A percentile compares a stretch with the other conserved stretches of the same genome.
Evolutionary conservation across 2,113 vertebrate genomes (phyloP).

Genomic region (Microcebus tavaratra): DNA sequence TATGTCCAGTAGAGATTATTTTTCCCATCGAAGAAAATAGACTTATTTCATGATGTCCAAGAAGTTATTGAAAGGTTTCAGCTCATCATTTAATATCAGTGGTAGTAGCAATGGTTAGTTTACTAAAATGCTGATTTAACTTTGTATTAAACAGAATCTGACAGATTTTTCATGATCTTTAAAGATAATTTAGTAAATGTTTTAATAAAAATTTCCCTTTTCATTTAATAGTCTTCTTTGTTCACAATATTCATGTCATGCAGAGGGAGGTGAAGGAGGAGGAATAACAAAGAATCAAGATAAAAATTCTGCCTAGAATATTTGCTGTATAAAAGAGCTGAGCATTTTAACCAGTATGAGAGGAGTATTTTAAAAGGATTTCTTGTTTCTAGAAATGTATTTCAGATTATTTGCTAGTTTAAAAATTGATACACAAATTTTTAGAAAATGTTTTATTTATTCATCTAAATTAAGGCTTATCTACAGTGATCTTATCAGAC

Average conservation of each 20-base stretch:
- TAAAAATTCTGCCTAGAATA: constrained; percentile 14
- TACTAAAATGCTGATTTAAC: constrained; percentile 27
- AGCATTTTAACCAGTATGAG: background rate
- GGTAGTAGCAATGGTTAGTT: background rate
- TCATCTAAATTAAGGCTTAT: background rate
- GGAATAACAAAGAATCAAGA: background rate
- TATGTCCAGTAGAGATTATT: background rate
- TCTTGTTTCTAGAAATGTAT: constrained; percentile 16
- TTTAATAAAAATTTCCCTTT: constrained; percentile 24
- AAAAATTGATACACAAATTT: background rate
- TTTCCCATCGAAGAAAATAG: constrained; percentile 26
- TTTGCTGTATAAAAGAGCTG: constrained; percentile 1
- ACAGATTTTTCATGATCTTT: background rate
- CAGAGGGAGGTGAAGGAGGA: background rate
- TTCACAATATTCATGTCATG: background rate
- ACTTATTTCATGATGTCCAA: background rate
- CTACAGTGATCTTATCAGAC: background rate
- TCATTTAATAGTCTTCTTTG: background rate
- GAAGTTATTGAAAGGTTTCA: background rate
- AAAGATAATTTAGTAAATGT: background rate
- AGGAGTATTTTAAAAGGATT: background rate
- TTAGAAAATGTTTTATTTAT: background rate
- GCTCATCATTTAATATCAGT: background rate
- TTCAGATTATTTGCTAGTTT: constrained; percentile 34
- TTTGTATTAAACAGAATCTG: constrained; percentile 20